These are phyloP conservation scores for Rhinichthys osculus DNA, from an alignment of 2,797 vertebrate species.

Conservation along the genomic window DNA sequence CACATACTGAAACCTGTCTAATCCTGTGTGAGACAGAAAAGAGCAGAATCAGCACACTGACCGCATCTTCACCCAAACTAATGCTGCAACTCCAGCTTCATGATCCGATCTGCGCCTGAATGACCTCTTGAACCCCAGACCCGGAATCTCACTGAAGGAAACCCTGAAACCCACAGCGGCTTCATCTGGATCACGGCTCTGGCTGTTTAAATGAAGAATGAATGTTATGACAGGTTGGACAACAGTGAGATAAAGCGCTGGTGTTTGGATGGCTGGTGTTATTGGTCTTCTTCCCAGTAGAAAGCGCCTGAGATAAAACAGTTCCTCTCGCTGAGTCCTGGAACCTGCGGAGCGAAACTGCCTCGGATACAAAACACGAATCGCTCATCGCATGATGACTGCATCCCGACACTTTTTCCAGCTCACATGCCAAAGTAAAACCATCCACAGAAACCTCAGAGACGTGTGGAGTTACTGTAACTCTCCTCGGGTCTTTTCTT, in stretches of 20 bases:
- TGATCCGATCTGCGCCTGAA: too few relatives aligned
- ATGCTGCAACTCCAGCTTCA: too few relatives aligned
- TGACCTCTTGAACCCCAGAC: background rate
- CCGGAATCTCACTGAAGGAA: background rate
- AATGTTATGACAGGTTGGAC: background rate
- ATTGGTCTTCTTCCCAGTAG: background rate
- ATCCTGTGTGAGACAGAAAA: too few relatives aligned
- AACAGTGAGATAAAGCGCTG: background rate
- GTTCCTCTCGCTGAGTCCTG: background rate
- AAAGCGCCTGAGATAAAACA: slow-evolving; percentile 19
- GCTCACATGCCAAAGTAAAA: slow-evolving; percentile 39
- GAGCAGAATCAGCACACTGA: too few relatives aligned
- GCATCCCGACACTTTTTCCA: slow-evolving; percentile 17
- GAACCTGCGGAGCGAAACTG: background rate
- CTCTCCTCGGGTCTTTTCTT: background rate
- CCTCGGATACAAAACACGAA: background rate
- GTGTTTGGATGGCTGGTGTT: background rate
- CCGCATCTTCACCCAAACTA: too few relatives aligned
- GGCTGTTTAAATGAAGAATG: background rate
- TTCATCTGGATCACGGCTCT: background rate
- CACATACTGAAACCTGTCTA: too few relatives aligned
- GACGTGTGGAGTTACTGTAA: background rate
- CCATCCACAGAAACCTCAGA: slow-evolving; percentile 41
- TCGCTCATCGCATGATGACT: slow-evolving; percentile 6
- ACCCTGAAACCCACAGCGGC: background rate